Evolutionary conservation across 2,797 vertebrate genomes (phyloP), one percentile per base, ranked within the genome.

Genomic region (Helarctos malayanus): DNA sequence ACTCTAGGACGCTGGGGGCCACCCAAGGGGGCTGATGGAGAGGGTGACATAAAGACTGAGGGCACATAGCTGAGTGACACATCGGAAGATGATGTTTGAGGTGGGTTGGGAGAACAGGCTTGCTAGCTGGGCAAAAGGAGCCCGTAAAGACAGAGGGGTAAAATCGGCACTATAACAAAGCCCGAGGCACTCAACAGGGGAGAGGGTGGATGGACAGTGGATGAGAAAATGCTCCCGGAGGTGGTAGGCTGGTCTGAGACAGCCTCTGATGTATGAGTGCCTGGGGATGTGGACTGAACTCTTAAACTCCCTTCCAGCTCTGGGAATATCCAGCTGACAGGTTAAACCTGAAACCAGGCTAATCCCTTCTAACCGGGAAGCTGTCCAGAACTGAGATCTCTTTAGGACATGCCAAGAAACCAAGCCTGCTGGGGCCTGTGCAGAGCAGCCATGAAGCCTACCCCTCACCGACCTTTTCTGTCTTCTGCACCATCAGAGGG

Each of bases 391-490:
- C 14, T 45, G 57, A 88, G n/a, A 35, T 59, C 78, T 19, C n/a
- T 47, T 93, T 47, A 78, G 35, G 32, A 29, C 32, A 1, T 18
- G 23, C 11, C 27, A 41, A 52, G 54, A 41, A 32, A 16, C 49
- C 4, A 29, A 19, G 38, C 7, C 38, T 16, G 21, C 15, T 5
- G 7, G 8, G 5, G 9, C n/a, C 35, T 11, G 11, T 12, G 47
- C 7, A 19, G 14, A 68, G 12, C 38, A n/a, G 52, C 29, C 2
- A 0, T 0, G 0, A 41, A n/a, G 29, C 7, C 27, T 45, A 2
- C 69, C 61, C 65, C 38, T 32, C 19, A 25, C 69, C 96, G 91
- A 99, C 98, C 97, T 97, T 98, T 76, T 92, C 59, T 16, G 8
- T 89, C 29, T 38, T 56, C 93, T 45, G 85, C 4, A 0, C 96